Conservation (phyloP, 2,797 vertebrate genomes). For the Hydrocynus forskahlii region DNA sequence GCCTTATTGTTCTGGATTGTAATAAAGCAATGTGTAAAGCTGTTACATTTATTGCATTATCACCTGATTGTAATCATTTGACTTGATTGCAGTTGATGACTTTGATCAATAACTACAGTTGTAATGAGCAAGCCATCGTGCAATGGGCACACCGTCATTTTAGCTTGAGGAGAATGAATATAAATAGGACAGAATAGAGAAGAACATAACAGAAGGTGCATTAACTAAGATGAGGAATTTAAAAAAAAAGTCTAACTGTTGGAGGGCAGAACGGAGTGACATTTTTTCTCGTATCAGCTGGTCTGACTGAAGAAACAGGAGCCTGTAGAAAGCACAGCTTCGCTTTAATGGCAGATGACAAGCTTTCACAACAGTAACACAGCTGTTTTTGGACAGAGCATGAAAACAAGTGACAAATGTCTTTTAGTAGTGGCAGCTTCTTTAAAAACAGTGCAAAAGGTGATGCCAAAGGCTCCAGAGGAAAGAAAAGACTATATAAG, state of each 20-base stretch:
- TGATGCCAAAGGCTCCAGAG: slow-evolving; percentile 30
- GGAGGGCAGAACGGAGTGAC: no score
- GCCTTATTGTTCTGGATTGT: not conserved
- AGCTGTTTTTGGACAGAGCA: slow-evolving; percentile 27
- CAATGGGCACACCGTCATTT: no score
- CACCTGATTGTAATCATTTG: no score
- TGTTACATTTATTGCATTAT: not conserved
- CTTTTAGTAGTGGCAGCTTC: slow-evolving; percentile 17
- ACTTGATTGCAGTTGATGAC: no score
- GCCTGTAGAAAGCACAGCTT: slow-evolving; percentile 22
- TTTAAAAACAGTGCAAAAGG: slow-evolving; percentile 46
- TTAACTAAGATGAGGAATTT: no score
- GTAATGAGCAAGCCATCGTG: no score
- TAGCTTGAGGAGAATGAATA: no score
- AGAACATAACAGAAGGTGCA: no score
- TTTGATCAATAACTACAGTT: no score
- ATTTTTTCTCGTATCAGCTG: not conserved
- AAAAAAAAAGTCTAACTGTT: no score
- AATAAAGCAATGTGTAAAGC: not conserved
- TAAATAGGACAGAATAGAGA: no score
- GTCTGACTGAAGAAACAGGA: not conserved
- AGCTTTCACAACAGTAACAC: slow-evolving; percentile 46
- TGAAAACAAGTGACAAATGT: slow-evolving; percentile 26
- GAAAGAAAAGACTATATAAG: slow-evolving; percentile 9
- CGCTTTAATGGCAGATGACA: slow-evolving; percentile 48